These are phyloP conservation scores for Laupala kohalensis DNA, from an alignment of 1,140 invertebrate genomes.

Conservation along the genomic window DNA sequence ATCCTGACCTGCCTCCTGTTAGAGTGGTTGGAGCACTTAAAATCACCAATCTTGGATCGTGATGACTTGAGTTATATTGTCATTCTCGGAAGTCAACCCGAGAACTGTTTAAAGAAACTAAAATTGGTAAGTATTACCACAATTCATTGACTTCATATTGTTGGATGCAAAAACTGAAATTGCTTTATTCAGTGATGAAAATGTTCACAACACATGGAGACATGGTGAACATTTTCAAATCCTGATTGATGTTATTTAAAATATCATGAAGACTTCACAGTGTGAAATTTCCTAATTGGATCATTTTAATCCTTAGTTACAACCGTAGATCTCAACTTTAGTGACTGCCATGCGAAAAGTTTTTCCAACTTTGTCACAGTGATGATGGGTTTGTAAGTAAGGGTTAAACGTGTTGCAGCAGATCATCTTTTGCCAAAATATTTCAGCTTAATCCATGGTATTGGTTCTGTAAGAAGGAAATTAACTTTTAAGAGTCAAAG, in stretches of 20 bases:
- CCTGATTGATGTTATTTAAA: too few relatives aligned
- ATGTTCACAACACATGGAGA: too few relatives aligned
- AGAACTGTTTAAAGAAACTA: conserved; percentile 46
- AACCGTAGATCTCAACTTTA: too few relatives aligned
- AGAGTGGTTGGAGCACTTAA: conserved; percentile 56
- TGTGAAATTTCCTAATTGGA: not conserved
- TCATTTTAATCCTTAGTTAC: not conserved
- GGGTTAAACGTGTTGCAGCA: too few relatives aligned
- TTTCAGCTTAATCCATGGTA: too few relatives aligned
- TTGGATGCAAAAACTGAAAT: not conserved
- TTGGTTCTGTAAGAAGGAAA: too few relatives aligned
- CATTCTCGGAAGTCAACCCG: conserved; percentile 37
- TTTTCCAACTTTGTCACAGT: too few relatives aligned
- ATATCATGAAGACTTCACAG: not conserved
- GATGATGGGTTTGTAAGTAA: too few relatives aligned
- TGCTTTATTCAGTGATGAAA: not conserved
- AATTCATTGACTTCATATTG: conserved; percentile 3
- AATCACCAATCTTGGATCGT: conserved; percentile 46
- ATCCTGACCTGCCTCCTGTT: conserved; percentile 46
- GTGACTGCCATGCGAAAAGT: too few relatives aligned
- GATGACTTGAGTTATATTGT: conserved; percentile 57
- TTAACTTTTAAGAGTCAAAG: too few relatives aligned
- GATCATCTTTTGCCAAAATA: too few relatives aligned
- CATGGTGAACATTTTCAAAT: too few relatives aligned
- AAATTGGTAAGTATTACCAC: conserved; percentile 43